Conservation (phyloP, 2,888 invertebrate species). For the Macrostomum cliftonense region DNA sequence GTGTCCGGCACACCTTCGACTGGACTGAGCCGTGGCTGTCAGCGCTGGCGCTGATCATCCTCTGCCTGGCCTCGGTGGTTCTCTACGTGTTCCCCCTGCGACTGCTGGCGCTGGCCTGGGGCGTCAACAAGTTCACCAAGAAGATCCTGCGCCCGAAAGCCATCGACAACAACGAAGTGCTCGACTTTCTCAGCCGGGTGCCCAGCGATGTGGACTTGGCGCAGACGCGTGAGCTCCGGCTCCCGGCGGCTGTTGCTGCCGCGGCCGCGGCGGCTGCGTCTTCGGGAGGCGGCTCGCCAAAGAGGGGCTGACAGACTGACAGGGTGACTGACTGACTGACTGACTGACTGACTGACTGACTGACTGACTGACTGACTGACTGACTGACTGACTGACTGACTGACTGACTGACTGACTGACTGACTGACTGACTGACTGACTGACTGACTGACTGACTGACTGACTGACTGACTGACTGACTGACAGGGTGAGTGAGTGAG, state of each 20-base stretch:
- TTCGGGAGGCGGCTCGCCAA: too few species aligned
- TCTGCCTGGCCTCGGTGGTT: conserved; percentile 54
- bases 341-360: too few species aligned
- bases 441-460: too few species aligned
- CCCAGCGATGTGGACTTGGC: conserved; percentile 82
- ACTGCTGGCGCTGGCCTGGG: conserved; percentile 76
- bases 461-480: too few species aligned
- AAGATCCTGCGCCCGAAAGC: conserved; percentile 76
- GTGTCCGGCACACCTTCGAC: conserved; percentile 81
- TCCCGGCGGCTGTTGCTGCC: not conserved
- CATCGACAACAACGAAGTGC: conserved; percentile 84
- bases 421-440: too few species aligned
- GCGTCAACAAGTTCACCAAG: conserved; percentile 80
- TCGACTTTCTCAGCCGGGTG: conserved; percentile 78
- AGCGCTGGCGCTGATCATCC: conserved; percentile 63
- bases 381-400: too few species aligned
- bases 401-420: too few species aligned
- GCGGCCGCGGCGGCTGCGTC: too few species aligned
- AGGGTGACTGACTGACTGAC: too few species aligned
- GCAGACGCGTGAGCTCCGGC: conserved; percentile 10
- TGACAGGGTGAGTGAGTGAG: too few species aligned
- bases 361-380: too few species aligned
- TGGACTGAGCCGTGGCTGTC: conserved; percentile 91
- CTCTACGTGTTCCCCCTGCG: conserved; percentile 72
- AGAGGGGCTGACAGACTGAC: too few species aligned